These are phyloP conservation scores for Pipa parva DNA, from an alignment of 2,113 vertebrate genomes.

Conservation along the genomic window DNA sequence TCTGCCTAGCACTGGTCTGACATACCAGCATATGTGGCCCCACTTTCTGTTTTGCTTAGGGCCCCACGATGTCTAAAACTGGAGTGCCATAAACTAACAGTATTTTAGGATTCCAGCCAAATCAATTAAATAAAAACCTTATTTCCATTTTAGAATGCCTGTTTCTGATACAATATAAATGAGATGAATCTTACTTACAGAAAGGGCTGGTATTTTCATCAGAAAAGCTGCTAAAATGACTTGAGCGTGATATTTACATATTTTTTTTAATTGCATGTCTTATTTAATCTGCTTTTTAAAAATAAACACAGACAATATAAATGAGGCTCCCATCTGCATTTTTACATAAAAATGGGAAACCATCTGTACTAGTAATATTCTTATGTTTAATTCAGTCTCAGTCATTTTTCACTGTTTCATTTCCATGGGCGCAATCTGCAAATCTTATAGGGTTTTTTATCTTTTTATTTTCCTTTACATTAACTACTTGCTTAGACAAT, in stretches of 20 bases:
- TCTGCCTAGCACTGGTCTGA: too few relatives aligned
- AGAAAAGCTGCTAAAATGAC: background rate
- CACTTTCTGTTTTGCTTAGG: background rate
- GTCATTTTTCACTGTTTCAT: constrained; percentile 40
- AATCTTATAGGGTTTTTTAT: background rate
- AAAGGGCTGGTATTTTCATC: background rate
- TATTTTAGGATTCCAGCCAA: too few relatives aligned
- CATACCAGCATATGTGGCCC: too few relatives aligned
- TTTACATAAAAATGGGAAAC: constrained; percentile 23
- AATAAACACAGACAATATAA: constrained; percentile 32
- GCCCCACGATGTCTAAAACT: background rate
- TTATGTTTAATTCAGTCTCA: background rate
- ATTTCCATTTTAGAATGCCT: too few relatives aligned
- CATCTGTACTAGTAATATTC: constrained; percentile 24
- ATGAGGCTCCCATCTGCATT: constrained; percentile 20
- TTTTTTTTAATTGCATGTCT: constrained; percentile 23
- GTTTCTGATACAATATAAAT: too few relatives aligned
- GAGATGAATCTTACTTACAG: background rate
- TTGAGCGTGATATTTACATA: background rate
- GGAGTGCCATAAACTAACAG: too few relatives aligned
- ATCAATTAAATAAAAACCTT: too few relatives aligned
- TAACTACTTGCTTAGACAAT: constrained; percentile 4
- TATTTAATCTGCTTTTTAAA: constrained; percentile 22
- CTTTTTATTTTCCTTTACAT: constrained; percentile 9
- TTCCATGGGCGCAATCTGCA: constrained; percentile 5